phyloP scores from a whole-genome alignment of 2,888 invertebrate genomes.

The Andrena marginata region DNA sequence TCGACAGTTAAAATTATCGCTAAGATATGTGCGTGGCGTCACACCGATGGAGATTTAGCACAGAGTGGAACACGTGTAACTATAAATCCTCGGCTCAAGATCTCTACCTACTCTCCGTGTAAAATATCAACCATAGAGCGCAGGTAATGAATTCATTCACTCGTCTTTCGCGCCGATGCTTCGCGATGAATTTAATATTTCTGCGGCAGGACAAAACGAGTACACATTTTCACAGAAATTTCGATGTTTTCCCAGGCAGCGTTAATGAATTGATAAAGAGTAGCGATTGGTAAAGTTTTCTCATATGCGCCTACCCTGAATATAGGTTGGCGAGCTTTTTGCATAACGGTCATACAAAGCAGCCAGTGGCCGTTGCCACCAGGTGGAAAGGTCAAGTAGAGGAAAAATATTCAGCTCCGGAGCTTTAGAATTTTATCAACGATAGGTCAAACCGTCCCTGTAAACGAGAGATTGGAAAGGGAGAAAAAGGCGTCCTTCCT shows the following conservation, averaged over 20 bases:
- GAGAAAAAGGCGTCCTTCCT: slow-evolving; percentile 69
- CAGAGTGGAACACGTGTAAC: slow-evolving; percentile 23
- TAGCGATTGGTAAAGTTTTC: slow-evolving; percentile 54
- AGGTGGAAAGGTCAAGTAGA: slow-evolving; percentile 53
- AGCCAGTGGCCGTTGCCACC: slow-evolving; percentile 1
- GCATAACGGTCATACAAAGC: slow-evolving; percentile 50
- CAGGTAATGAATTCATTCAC: neutral
- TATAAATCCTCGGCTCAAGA: slow-evolving; percentile 16
- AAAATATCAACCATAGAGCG: neutral
- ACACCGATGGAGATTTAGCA: slow-evolving; percentile 40
- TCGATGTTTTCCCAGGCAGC: slow-evolving; percentile 5
- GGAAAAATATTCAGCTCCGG: slow-evolving; percentile 68
- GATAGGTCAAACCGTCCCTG: slow-evolving; percentile 57
- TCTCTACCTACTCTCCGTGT: neutral
- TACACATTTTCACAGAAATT: neutral
- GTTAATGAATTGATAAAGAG: slow-evolving; percentile 50
- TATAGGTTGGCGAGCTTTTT: slow-evolving; percentile 35
- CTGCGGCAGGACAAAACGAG: too few relatives aligned
- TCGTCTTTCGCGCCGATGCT: too few relatives aligned
- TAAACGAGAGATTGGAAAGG: slow-evolving; percentile 49
- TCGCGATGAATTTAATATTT: neutral
- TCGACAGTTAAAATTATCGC: slow-evolving; percentile 66
- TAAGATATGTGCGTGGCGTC: slow-evolving; percentile 43
- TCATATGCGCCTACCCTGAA: slow-evolving; percentile 54
- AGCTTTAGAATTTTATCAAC: slow-evolving; percentile 70